These are phyloP conservation scores for Rutpela maculata DNA, from an alignment of 2,888 invertebrate species.

Conservation along the genomic window DNA sequence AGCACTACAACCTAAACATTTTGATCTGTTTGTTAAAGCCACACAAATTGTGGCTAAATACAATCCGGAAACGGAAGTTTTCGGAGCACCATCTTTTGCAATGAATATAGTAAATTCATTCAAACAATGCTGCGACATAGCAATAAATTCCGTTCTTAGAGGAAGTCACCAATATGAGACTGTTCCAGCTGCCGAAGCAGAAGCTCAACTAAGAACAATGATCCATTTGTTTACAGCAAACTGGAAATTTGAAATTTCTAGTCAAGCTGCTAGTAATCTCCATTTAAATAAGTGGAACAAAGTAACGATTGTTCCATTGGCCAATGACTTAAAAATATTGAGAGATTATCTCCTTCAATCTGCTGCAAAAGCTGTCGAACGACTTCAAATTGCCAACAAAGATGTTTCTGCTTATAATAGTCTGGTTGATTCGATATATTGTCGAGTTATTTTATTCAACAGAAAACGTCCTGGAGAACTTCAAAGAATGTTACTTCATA, in stretches of 20 bases:
- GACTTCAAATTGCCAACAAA: conserved; percentile 53
- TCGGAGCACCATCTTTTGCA: conserved; percentile 52
- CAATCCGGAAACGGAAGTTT: conserved; percentile 53
- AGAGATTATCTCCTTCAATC: no score
- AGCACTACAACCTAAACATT: conserved; percentile 40
- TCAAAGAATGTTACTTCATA: conserved; percentile 46
- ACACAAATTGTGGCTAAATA: conserved; percentile 52
- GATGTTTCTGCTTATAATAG: conserved; percentile 29
- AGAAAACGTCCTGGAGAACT: conserved; percentile 59
- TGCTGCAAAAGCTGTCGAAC: no score
- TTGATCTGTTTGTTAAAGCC: conserved; percentile 39
- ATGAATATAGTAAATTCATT: conserved; percentile 57
- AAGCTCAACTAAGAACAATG: conserved; percentile 56
- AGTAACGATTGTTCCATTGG: no score
- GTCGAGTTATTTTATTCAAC: conserved; percentile 57
- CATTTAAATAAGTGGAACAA: no score
- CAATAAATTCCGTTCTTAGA: conserved; percentile 44
- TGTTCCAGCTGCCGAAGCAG: conserved; percentile 43
- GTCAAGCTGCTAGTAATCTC: conserved; percentile 45
- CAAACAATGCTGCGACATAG: conserved; percentile 60
- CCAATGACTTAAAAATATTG: no score
- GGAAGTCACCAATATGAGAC: neutral
- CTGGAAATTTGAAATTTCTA: conserved; percentile 51
- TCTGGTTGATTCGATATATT: conserved; percentile 55
- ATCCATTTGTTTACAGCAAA: conserved; percentile 49